These are phyloP conservation scores for Festucalex cinctus DNA, from an alignment of 2,113 vertebrate genomes.

Conservation along the genomic window DNA sequence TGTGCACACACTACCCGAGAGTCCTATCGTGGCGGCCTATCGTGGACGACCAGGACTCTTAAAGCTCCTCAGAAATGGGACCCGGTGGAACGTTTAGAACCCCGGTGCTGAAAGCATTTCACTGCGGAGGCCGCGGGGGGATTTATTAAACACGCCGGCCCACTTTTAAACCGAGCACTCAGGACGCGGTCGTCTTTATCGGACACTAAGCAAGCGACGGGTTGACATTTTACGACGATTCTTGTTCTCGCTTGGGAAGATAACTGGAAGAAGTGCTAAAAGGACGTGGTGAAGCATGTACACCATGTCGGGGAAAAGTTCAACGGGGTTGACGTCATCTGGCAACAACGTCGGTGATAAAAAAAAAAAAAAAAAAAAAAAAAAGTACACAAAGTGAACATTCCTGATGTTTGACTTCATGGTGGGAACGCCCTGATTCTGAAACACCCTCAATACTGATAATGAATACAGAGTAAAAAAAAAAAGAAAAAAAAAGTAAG, in stretches of 20 bases:
- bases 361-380: neutral
- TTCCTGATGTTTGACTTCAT: conserved; percentile 6
- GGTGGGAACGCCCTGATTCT: neutral
- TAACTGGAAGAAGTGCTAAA: neutral
- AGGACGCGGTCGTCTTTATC: conserved; percentile 26
- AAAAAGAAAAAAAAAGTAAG: no score
- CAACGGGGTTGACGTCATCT: neutral
- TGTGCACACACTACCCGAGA: conserved; percentile 49
- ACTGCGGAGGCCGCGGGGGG: conserved; percentile 37
- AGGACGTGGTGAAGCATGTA: neutral
- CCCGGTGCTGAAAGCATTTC: conserved; percentile 45
- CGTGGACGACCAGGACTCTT: conserved; percentile 56
- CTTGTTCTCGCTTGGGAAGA: conserved; percentile 2
- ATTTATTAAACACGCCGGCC: conserved; percentile 62
- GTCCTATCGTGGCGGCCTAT: conserved; percentile 49
- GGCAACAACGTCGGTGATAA: neutral
- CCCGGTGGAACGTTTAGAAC: conserved; percentile 58
- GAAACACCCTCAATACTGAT: neutral
- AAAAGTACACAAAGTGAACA: neutral
- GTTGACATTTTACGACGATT: conserved; percentile 47
- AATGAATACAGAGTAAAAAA: neutral
- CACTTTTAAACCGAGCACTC: conserved; percentile 3
- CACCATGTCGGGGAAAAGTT: neutral
- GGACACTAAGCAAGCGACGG: conserved; percentile 24
- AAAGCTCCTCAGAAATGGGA: conserved; percentile 58